These are phyloP conservation scores for Caenorhabditis tropicalis DNA, from an alignment of 1,140 invertebrate species.

Conservation along the genomic window DNA sequence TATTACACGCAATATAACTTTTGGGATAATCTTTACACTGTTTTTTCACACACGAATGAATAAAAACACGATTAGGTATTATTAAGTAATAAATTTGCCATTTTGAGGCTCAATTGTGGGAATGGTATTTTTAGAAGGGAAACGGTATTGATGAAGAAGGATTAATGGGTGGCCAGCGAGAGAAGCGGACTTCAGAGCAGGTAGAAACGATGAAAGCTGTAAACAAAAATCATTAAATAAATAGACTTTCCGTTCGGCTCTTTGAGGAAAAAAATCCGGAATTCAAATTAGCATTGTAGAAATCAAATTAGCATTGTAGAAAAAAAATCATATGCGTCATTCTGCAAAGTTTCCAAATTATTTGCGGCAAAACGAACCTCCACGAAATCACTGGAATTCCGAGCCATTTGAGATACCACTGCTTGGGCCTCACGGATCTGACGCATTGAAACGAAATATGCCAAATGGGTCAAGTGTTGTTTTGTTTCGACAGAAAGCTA, in stretches of 20 bases:
- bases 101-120: no score
- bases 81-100: background rate
- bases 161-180: constrained; percentile 8
- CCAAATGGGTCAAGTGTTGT: constrained; percentile 2
- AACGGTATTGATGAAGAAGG: background rate
- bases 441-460: background rate
- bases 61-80: background rate
- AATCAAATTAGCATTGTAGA: no score
- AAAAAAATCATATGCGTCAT: no score
- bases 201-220: constrained; percentile 34
- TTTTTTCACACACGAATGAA: constrained; percentile 29
- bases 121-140: background rate
- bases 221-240: background rate
- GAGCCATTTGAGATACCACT: background rate
- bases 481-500: constrained; percentile 14
- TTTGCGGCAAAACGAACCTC: background rate
- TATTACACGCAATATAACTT: background rate
- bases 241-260: background rate
- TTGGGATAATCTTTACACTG: background rate
- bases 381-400: background rate
- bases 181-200: constrained; percentile 26
- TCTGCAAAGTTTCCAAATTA: no score
- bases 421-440: constrained; percentile 27
- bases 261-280: background rate
- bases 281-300: no score